These are phyloP conservation scores for Sitta carolinensis DNA, from an alignment of 2,797 vertebrate species.

Conservation along the genomic window DNA sequence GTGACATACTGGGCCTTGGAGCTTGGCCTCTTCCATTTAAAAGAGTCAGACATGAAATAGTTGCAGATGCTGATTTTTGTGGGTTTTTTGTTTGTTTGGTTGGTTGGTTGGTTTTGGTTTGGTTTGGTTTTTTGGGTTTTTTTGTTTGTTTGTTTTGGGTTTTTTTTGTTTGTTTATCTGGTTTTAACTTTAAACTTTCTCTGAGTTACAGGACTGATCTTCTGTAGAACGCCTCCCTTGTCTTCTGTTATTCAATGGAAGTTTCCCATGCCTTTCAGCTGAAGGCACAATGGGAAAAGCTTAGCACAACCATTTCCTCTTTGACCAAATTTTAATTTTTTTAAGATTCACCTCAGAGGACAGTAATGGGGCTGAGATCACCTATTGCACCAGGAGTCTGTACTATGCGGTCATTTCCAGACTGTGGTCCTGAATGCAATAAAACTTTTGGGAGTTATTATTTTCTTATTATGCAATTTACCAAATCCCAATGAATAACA, in stretches of 20 bases:
- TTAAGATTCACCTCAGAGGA: not conserved
- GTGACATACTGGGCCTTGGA: not conserved
- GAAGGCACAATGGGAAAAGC: not conserved
- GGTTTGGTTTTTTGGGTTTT: not conserved
- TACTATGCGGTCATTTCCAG: not conserved
- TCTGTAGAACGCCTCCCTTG: not conserved
- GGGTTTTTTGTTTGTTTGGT: not conserved
- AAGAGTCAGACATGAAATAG: not conserved
- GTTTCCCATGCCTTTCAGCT: not conserved
- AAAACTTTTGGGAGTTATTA: not conserved
- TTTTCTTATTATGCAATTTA: not conserved
- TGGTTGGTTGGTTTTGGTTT: too few species aligned
- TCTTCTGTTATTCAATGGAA: not conserved
- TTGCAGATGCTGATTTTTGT: not conserved
- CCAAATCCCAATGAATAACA: not conserved
- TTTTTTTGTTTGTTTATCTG: not conserved
- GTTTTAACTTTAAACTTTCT: not conserved
- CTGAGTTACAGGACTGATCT: not conserved
- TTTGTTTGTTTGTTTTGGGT: not conserved
- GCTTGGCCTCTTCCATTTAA: not conserved
- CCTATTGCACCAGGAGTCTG: not conserved
- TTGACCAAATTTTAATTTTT: not conserved
- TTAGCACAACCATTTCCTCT: not conserved
- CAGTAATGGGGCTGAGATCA: not conserved
- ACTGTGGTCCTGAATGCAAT: not conserved